Percentiles rank a stretch among this genome's conserved stretches.
phyloP scores from a whole-genome alignment of 1,140 invertebrate species.

The Drosophila serrata region DNA sequence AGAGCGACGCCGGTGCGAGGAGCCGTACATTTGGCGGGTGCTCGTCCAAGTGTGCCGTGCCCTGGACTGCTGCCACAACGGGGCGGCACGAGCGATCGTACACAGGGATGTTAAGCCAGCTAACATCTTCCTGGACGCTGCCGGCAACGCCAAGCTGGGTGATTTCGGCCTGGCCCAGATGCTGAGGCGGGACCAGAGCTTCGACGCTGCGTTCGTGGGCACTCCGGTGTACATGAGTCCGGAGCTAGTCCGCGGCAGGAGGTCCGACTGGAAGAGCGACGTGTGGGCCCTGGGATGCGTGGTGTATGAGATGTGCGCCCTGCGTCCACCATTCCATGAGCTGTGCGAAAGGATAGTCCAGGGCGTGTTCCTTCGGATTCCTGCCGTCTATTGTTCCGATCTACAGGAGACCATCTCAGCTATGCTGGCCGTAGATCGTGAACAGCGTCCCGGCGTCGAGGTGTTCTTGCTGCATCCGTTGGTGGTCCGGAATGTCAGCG shows the following conservation, averaged over 20 bases:
- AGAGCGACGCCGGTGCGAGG: constrained; percentile 89
- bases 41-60: constrained; percentile 91
- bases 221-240: constrained; percentile 95
- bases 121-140: constrained; percentile 91
- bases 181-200: constrained; percentile 86
- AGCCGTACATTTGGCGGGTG: constrained; percentile 92
- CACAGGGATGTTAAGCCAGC: constrained; percentile 91
- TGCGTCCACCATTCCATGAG: constrained; percentile 87
- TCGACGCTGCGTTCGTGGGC: constrained; percentile 91
- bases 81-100: constrained; percentile 74
- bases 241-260: constrained; percentile 90
- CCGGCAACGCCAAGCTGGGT: constrained; percentile 91
- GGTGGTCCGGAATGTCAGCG: constrained; percentile 70
- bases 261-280: constrained; percentile 93
- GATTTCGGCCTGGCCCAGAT: constrained; percentile 91
- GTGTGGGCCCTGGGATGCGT: constrained; percentile 94
- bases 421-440: constrained; percentile 87
- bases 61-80: constrained; percentile 86
- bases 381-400: constrained; percentile 86
- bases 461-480: constrained; percentile 87
- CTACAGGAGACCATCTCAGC: constrained; percentile 87
- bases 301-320: constrained; percentile 89
- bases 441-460: constrained; percentile 87
- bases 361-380: constrained; percentile 86
- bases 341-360: constrained; percentile 86